phyloP scores from a whole-genome alignment of 2,113 vertebrate species.

The Cryptotis parvus region DNA sequence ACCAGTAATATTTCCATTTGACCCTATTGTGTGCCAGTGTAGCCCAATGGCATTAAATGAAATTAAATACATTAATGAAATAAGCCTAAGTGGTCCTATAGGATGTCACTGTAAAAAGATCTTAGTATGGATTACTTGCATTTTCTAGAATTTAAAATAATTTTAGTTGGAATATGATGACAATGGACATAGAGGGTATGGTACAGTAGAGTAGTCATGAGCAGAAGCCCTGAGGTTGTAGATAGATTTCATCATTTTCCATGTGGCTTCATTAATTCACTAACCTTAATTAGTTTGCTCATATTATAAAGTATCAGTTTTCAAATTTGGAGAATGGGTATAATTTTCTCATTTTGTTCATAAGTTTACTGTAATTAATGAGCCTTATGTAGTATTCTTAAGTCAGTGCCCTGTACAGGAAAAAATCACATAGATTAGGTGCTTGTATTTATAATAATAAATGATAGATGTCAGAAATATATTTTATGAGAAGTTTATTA shows the following conservation, averaged over 20 bases:
- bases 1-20: too few species aligned
- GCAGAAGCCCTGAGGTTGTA: neutral
- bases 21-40: too few species aligned
- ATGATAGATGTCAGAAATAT: neutral
- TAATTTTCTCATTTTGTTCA: neutral
- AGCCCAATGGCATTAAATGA: too few species aligned
- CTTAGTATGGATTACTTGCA: neutral
- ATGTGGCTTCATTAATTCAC: neutral
- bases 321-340: neutral
- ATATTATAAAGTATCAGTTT: neutral
- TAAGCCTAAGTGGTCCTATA: neutral
- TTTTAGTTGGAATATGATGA: neutral
- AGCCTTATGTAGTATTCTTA: neutral
- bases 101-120: neutral
- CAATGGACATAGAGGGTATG: neutral
- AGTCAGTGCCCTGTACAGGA: neutral
- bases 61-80: too few species aligned
- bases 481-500: neutral
- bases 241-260: neutral
- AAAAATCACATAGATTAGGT: neutral
- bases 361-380: neutral
- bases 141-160: neutral
- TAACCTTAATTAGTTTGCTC: neutral
- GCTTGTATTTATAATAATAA: neutral
- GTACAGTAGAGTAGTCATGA: neutral